Evolutionary conservation across 2,113 vertebrate genomes (phyloP).

Genomic region (Nematolebias whitei): DNA sequence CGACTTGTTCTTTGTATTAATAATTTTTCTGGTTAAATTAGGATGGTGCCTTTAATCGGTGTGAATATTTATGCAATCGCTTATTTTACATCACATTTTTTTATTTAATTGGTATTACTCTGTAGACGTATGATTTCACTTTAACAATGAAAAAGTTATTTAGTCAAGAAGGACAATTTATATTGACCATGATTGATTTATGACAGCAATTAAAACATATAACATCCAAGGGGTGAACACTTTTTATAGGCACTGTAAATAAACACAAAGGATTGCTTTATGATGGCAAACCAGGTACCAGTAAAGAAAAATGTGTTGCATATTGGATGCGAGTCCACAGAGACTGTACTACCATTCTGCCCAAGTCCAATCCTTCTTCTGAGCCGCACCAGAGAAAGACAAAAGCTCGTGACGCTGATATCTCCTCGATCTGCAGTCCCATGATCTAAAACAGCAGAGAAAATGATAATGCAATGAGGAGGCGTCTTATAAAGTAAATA

Average conservation of each 20-base stretch:
- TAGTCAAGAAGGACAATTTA: too few relatives aligned
- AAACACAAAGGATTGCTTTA: neutral
- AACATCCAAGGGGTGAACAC: too few relatives aligned
- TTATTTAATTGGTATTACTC: too few relatives aligned
- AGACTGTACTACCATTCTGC: constrained; percentile 87
- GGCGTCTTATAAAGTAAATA: neutral
- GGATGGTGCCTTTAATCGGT: too few relatives aligned
- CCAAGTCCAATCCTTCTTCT: constrained; percentile 94
- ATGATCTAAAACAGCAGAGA: constrained; percentile 84
- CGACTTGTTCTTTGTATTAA: too few relatives aligned
- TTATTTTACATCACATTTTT: too few relatives aligned
- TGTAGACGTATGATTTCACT: too few relatives aligned
- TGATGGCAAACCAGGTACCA: neutral
- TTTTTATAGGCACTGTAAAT: neutral
- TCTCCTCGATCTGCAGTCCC: constrained; percentile 99
- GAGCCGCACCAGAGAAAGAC: constrained; percentile 98
- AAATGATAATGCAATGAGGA: constrained; percentile 3
- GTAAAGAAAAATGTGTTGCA: neutral
- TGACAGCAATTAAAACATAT: too few relatives aligned
- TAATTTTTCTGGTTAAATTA: too few relatives aligned
- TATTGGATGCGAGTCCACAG: neutral
- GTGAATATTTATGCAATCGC: too few relatives aligned
- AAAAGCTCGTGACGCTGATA: constrained; percentile 92
- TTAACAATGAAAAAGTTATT: too few relatives aligned
- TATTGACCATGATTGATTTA: too few relatives aligned